Conservation (phyloP, 2,888 invertebrate species). For the Bellardia pandia region DNA sequence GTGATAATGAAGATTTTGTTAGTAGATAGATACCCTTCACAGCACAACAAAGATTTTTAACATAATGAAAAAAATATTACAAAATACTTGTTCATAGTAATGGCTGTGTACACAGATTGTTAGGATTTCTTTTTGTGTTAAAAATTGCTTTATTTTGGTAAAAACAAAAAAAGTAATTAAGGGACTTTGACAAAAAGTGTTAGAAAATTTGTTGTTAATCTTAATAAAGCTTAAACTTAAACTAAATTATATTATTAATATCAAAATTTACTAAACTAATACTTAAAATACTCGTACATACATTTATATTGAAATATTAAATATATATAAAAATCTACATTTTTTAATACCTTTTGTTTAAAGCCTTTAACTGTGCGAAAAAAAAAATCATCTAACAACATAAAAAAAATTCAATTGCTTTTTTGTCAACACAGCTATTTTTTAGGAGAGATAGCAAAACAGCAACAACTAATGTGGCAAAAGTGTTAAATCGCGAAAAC, state of each 20-base stretch:
- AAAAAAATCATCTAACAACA: not conserved
- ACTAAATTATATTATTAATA: no score
- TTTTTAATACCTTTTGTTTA: constrained; percentile 23
- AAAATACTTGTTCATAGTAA: not conserved
- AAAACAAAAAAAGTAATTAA: not conserved
- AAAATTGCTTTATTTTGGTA: not conserved
- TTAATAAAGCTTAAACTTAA: no score
- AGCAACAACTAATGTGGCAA: constrained; percentile 49
- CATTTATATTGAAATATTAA: no score
- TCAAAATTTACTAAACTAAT: no score
- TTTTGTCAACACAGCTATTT: constrained; percentile 36
- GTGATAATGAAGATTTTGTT: constrained; percentile 23
- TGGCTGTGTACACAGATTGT: not conserved
- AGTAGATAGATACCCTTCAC: no score
- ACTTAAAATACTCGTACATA: no score
- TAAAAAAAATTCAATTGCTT: constrained; percentile 22
- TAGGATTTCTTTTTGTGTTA: not conserved
- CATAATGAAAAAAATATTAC: not conserved
- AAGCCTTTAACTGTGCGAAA: not conserved
- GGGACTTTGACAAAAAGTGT: no score
- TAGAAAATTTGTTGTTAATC: no score
- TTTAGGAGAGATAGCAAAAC: not conserved
- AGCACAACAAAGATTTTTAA: not conserved
- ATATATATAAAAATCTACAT: not conserved
- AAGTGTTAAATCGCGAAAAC: constrained; percentile 64